These are phyloP conservation scores for Amazona guildingii DNA, from an alignment of 2,113 vertebrate species.

Conservation along the genomic window DNA sequence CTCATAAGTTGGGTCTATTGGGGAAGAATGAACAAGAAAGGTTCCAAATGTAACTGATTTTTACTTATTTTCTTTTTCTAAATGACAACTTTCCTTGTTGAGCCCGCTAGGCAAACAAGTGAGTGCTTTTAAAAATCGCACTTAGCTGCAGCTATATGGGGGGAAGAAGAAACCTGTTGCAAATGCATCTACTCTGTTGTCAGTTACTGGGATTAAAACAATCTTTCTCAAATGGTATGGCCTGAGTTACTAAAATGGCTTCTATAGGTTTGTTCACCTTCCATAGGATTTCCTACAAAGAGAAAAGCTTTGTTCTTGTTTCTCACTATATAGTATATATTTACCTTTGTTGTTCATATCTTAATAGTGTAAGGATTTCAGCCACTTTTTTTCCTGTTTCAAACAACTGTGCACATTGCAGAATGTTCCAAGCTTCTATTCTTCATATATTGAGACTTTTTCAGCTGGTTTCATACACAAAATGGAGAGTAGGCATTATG, in stretches of 20 bases:
- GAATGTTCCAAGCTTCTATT: background rate
- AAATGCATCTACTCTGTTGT: background rate
- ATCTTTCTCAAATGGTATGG: background rate
- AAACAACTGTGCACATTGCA: background rate
- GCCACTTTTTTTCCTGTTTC: background rate
- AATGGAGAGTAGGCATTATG: background rate
- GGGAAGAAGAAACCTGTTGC: background rate
- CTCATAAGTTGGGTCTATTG: background rate
- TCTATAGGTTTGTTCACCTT: background rate
- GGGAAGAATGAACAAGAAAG: background rate
- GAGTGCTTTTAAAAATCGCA: background rate
- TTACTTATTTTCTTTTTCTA: background rate
- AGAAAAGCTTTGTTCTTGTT: background rate
- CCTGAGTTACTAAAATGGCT: background rate
- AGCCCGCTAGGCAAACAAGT: background rate
- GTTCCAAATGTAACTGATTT: background rate
- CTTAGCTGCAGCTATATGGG: background rate
- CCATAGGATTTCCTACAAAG: background rate
- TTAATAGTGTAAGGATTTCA: background rate
- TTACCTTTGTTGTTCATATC: background rate
- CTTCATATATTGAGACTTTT: background rate
- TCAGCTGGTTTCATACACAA: background rate
- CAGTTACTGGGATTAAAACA: background rate
- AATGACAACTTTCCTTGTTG: background rate
- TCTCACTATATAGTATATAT: background rate